Base-by-base conservation (phyloP, 2,113 vertebrate species). In the Forbesichthys papilliferus region DNA sequence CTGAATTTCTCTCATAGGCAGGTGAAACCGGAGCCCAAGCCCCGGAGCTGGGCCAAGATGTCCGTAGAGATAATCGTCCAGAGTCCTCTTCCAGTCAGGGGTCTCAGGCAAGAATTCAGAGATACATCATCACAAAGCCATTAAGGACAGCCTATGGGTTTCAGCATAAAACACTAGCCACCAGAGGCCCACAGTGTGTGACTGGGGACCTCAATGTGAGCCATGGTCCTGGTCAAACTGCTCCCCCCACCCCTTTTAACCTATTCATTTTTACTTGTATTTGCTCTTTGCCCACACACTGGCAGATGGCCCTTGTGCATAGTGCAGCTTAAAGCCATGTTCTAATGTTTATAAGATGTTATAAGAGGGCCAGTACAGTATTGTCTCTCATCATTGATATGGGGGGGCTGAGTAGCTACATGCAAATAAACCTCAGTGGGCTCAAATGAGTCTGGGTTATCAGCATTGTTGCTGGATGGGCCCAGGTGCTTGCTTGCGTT, bases 101-200 rank as follows among this genome's bases (percentile, higher is more conserved):
- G 92, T 92, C 89, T 91, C 87, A 88, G 90, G 89, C 90, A 92
- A 92, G 92, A 95, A 96, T 95, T 96, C 93, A 92, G 90, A 93
- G 93, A 95, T 93, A 96, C 93, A 94, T 96, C 95, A 95, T 93
- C 89, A 95, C 93, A 87, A 95, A 89, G 88, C 95, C 94, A 96
- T 98, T 96, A 95, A 92, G 85, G 79, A 46, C 84, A 87, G 91
- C 92, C 93, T 90, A 88, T 79, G 88, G 88, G 13, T 86, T 78
- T 77, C 82, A 80, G 75, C 75, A 77, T 74, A 80, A 84, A 83
- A 62, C 64, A 83, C 69, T 84, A 84, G 79, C 66, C 65, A 75
- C 75, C 52, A 77, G 73, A 85, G 47, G 54, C 49, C 55, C 66
- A 33, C n/a, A 11, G 61, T 48, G n/a, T 61, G 73, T 71, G 69